These are phyloP conservation scores for Oreochromis grahami DNA, from an alignment of 2,797 vertebrate genomes.

Conservation along the genomic window DNA sequence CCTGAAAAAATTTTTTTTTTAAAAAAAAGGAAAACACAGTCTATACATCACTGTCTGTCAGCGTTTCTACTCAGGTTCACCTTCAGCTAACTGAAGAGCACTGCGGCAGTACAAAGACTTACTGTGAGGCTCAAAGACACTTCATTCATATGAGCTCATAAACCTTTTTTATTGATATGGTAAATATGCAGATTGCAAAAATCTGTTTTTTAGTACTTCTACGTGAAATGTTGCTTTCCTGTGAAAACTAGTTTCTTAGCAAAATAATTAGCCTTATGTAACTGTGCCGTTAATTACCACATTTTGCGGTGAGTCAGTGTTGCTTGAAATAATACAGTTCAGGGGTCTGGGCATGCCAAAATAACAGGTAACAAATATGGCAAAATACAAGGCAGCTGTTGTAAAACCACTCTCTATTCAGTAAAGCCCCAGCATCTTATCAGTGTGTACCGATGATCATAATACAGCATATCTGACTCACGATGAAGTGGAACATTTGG, in stretches of 20 bases:
- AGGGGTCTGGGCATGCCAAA: background rate
- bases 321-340: background rate
- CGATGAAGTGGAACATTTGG: background rate
- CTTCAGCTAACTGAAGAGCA: background rate
- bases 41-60: background rate
- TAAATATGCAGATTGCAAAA: background rate
- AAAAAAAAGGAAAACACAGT: background rate
- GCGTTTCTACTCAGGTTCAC: background rate
- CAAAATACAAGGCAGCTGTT: background rate
- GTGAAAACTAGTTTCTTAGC: background rate
- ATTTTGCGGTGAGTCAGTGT: background rate
- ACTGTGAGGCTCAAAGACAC: background rate
- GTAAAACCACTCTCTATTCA: background rate
- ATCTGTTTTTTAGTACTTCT: background rate
- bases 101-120: background rate
- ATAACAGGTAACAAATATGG: slow-evolving; percentile 9
- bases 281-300: background rate
- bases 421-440: background rate
- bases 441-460: background rate
- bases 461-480: background rate
- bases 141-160: background rate
- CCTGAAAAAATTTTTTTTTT: accelerated
- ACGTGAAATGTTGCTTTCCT: background rate
- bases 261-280: background rate
- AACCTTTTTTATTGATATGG: background rate